A percentile compares a stretch with the other conserved stretches of the same genome.
Evolutionary conservation across 2,113 vertebrate genomes (phyloP).

Genomic region (Prochilodus magdalenae): DNA sequence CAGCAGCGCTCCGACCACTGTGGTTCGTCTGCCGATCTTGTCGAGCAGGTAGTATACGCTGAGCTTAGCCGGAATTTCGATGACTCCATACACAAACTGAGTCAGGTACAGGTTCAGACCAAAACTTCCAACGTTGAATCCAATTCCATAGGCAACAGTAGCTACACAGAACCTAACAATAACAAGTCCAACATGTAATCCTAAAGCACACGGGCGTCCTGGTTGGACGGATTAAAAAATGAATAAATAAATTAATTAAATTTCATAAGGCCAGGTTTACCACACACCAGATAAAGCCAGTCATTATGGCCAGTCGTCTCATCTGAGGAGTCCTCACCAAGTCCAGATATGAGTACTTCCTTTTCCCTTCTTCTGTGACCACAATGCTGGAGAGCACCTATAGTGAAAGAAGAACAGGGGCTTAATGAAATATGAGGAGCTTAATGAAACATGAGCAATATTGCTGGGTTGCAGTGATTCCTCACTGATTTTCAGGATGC

Average conservation of each 20-base stretch:
- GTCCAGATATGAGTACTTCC: slow-evolving; percentile 73
- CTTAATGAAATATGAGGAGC: background rate
- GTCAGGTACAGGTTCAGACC: slow-evolving; percentile 76
- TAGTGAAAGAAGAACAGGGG: background rate
- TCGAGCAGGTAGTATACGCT: slow-evolving; percentile 67
- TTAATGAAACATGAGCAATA: background rate
- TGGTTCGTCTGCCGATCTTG: slow-evolving; percentile 67
- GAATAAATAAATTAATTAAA: too few relatives aligned
- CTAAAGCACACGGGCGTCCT: too few relatives aligned
- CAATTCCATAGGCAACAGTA: slow-evolving; percentile 72
- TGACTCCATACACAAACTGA: slow-evolving; percentile 69
- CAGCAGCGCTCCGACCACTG: slow-evolving; percentile 57
- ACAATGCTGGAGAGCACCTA: slow-evolving; percentile 69
- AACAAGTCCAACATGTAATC: background rate
- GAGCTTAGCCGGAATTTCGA: slow-evolving; percentile 76
- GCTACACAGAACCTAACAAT: slow-evolving; percentile 72
- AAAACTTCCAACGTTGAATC: slow-evolving; percentile 75
- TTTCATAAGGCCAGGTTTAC: background rate
- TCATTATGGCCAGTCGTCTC: slow-evolving; percentile 71
- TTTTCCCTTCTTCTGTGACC: slow-evolving; percentile 53
- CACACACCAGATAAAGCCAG: slow-evolving; percentile 72
- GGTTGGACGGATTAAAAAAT: too few relatives aligned
- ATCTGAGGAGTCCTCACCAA: slow-evolving; percentile 75
- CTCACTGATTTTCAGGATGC: background rate
- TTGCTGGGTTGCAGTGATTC: background rate